Percentiles rank a stretch among this genome's conserved stretches.
These are phyloP conservation scores for Agrotis clavis DNA, from an alignment of 2,888 invertebrate genomes.

Conservation along the genomic window DNA sequence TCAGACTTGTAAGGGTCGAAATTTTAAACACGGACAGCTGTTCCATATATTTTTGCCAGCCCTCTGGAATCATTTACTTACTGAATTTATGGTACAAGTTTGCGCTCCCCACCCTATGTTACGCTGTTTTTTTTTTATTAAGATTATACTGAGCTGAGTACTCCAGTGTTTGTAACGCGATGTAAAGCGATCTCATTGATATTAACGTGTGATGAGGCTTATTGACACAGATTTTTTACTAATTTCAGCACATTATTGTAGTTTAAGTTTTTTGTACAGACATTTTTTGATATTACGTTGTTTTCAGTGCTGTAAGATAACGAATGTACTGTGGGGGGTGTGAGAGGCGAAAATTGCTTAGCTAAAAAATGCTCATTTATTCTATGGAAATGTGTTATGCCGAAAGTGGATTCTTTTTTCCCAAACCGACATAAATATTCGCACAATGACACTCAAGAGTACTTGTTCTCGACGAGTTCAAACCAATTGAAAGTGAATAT, in stretches of 20 bases:
- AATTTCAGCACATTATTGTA: constrained; percentile 75
- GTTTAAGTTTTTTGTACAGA: constrained; percentile 82
- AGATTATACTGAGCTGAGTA: constrained; percentile 47
- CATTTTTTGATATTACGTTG: constrained; percentile 74
- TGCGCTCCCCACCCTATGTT: not conserved
- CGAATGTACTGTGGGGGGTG: constrained; percentile 57
- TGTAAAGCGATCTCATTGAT: constrained; percentile 83
- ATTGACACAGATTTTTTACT: constrained; percentile 71
- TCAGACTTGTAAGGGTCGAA: too few relatives aligned
- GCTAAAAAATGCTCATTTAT: not conserved
- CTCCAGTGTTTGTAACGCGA: constrained; percentile 63
- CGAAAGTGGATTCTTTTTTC: not conserved
- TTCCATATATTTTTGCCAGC: not conserved
- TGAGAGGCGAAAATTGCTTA: not conserved
- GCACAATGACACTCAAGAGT: not conserved
- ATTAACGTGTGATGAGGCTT: constrained; percentile 84
- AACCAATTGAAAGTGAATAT: not conserved
- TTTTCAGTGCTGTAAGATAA: constrained; percentile 68
- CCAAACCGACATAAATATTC: constrained; percentile 12
- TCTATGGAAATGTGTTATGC: not conserved
- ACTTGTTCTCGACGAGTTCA: constrained; percentile 9
- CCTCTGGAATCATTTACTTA: not conserved
- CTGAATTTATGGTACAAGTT: not conserved
- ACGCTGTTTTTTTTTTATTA: constrained; percentile 20
- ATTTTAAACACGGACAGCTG: too few relatives aligned